phyloP scores from a whole-genome alignment of 2,888 invertebrate species.

The Gonocerus acuteangulatus region DNA sequence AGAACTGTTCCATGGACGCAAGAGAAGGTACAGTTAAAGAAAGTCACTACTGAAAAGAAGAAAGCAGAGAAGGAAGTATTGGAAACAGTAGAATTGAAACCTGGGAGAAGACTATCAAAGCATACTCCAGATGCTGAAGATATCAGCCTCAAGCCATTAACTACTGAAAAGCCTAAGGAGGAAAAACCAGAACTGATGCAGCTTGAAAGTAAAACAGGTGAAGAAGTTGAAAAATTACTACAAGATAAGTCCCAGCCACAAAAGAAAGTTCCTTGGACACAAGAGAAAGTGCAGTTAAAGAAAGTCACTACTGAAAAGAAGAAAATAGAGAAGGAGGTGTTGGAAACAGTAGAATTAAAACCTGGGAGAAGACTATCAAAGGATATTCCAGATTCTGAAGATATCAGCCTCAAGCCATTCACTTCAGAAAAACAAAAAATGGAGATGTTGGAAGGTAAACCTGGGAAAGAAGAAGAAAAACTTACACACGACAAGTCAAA shows the following conservation, averaged over 20 bases:
- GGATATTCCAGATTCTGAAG: constrained; percentile 17
- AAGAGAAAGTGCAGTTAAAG: constrained; percentile 16
- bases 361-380: constrained; percentile 22
- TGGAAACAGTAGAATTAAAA: constrained; percentile 39
- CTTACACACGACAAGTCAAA: background rate
- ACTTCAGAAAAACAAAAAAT: background rate
- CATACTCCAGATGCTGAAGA: constrained; percentile 18
- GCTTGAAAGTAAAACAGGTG: background rate
- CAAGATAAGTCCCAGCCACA: background rate
- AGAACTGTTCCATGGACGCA: constrained; percentile 12
- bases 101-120: constrained; percentile 15
- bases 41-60: background rate
- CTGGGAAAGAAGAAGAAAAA: background rate
- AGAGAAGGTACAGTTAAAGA: constrained; percentile 3
- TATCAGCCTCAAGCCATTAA: constrained; percentile 24
- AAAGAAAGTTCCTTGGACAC: constrained; percentile 31
- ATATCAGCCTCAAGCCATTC: constrained; percentile 25
- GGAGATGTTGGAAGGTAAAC: background rate
- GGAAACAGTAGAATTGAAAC: constrained; percentile 39
- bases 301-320: background rate
- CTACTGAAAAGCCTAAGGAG: background rate
- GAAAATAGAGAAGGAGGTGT: background rate
- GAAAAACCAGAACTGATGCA: background rate
- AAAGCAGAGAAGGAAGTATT: background rate
- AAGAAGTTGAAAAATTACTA: background rate